Evolutionary conservation across 2,113 vertebrate species (phyloP).

Genomic region (Siniperca chuatsi): DNA sequence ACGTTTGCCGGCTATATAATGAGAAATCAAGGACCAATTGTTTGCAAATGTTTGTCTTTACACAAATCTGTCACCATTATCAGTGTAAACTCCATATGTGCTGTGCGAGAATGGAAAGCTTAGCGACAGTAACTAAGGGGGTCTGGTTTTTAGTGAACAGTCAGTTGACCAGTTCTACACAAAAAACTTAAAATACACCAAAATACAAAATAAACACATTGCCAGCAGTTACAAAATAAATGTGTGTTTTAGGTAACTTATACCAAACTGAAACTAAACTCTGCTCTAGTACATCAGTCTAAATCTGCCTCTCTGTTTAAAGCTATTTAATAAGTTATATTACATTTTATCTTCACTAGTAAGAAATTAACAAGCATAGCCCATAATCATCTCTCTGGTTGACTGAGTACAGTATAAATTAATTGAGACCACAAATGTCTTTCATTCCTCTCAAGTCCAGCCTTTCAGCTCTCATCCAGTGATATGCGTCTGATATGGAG

Average conservation of each 20-base stretch:
- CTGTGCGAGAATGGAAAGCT: neutral
- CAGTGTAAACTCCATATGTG: neutral
- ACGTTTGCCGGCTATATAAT: neutral
- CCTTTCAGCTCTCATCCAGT: constrained; percentile 46
- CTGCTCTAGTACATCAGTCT: neutral
- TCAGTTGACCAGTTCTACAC: neutral
- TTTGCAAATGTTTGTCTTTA: neutral
- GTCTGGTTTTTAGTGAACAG: neutral
- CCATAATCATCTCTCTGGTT: constrained; percentile 39
- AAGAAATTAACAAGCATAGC: constrained; percentile 49
- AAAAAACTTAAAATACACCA: neutral
- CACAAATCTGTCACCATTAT: neutral
- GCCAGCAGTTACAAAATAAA: neutral
- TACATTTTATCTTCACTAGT: constrained; percentile 27
- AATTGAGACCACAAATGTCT: constrained; percentile 48
- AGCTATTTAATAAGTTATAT: constrained; percentile 23
- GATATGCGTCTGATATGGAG: constrained; percentile 46
- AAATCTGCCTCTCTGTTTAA: constrained; percentile 6
- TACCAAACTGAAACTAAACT: constrained; percentile 1
- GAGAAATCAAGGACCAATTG: neutral
- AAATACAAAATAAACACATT: neutral
- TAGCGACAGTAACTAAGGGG: neutral
- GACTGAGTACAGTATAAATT: constrained; percentile 39
- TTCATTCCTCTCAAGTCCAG: constrained; percentile 39
- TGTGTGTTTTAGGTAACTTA: neutral